Evolutionary conservation across 1,140 invertebrate species (phyloP).

Genomic region (Zaprionus tsacasi): DNA sequence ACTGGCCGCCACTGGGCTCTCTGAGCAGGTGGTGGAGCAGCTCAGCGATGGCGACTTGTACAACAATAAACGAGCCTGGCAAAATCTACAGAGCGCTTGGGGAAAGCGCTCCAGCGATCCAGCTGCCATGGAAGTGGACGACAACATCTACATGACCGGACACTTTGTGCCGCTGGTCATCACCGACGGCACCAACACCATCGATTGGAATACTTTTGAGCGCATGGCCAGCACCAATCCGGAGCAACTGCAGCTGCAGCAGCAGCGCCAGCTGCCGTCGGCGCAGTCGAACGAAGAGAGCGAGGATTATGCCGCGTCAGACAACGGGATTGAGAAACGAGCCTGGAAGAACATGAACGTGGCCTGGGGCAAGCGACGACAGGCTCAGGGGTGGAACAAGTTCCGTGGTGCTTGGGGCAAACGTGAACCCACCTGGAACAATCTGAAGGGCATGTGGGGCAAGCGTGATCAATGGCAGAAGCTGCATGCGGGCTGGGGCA

Average conservation of each 20-base stretch:
- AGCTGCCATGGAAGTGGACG: slow-evolving; percentile 33
- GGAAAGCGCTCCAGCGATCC: slow-evolving; percentile 85
- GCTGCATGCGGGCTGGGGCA: slow-evolving; percentile 79
- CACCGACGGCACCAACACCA: slow-evolving; percentile 72
- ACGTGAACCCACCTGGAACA: slow-evolving; percentile 89
- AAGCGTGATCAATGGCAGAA: slow-evolving; percentile 85
- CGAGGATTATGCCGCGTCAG: slow-evolving; percentile 33
- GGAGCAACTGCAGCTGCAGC: slow-evolving; percentile 35
- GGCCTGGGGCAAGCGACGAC: slow-evolving; percentile 87
- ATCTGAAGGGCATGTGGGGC: slow-evolving; percentile 90
- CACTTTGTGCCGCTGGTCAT: slow-evolving; percentile 76
- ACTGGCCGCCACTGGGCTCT: slow-evolving; percentile 45
- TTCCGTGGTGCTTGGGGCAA: slow-evolving; percentile 88
- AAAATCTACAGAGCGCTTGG: slow-evolving; percentile 87
- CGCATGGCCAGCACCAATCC: slow-evolving; percentile 52
- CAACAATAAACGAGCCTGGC: slow-evolving; percentile 87
- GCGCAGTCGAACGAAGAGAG: slow-evolving; percentile 53
- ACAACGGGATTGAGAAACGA: slow-evolving; percentile 85
- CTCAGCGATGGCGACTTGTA: slow-evolving; percentile 62
- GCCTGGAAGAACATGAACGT: slow-evolving; percentile 87
- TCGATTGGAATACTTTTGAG: slow-evolving; percentile 74
- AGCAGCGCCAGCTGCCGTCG: slow-evolving; percentile 18
- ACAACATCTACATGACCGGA: slow-evolving; percentile 69
- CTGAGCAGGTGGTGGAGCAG: slow-evolving; percentile 68
- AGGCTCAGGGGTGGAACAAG: slow-evolving; percentile 86